Evolutionary conservation across 2,113 vertebrate genomes (phyloP), one percentile per base, ranked within the genome.

Genomic region (Planiliza haematocheilus): DNA sequence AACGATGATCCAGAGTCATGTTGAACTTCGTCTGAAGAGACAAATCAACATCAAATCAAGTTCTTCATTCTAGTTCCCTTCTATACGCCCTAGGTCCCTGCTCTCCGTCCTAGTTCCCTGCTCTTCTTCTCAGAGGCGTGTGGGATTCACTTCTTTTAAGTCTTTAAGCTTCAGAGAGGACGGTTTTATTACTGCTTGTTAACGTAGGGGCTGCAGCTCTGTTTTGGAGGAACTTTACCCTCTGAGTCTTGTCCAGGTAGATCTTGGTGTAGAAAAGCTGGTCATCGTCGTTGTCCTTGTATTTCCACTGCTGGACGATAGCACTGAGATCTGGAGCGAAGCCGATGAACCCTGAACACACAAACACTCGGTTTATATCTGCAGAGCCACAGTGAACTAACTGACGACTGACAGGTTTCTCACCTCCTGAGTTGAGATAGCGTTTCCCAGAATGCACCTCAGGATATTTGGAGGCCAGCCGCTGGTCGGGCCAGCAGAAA

Each of bases 341-440:
- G 48, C 90, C 90, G 0, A 90, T 77, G 30, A 91, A 91, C 0
- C 90, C 90, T 91, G 53, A 13, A 55, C 3, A 59, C 42, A 63
- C 18, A 64, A 2, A 17, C 8, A 17, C 2, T 18, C n/a, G 18
- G 4, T 30, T 30, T 30, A 13, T 42, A 42, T 5, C 41, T 42
- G 13, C 16, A 16, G 13, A 5, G 2, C 24, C 24, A n/a, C 42
- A 24, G 10, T n/a, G 2, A 9, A 14, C 8, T 13, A 13, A 8
- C 5, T 14, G 13, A n/a, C 2, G 43, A 16, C 8, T 45, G 1
- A 4, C 9, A 8, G 8, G 7, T 0, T 16, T 1, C 71, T 70
- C 5, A 91, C 90, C 90, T 85, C 90, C 90, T 0, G 90, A 91
- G 86, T 91, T 91, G 7, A 90, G 88, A 86, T 74, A 91, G 71